A percentile compares a stretch with the other conserved stretches of the same genome.
Evolutionary conservation across 2,797 vertebrate species (phyloP).

Genomic region (Betta splendens): DNA sequence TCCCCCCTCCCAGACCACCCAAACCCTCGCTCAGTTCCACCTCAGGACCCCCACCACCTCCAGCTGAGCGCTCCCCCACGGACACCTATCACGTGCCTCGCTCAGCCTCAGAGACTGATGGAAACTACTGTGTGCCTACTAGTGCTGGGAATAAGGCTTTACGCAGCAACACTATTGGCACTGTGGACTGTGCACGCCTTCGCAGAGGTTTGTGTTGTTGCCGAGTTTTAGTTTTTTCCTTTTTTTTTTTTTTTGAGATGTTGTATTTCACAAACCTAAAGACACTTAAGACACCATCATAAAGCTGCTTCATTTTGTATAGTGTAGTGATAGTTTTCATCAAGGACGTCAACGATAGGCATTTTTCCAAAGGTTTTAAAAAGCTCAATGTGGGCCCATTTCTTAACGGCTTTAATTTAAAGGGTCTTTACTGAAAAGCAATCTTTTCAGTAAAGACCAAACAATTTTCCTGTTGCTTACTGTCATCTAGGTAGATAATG

Average conservation of each 20-base stretch:
- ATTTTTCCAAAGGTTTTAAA: background rate
- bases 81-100: conserved; percentile 86
- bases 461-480: too few species aligned
- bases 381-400: conserved; percentile 13
- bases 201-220: conserved; percentile 87
- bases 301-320: background rate
- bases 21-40: conserved; percentile 87
- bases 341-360: background rate
- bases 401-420: conserved; percentile 31
- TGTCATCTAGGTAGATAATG: too few species aligned
- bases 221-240: background rate
- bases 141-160: conserved; percentile 82
- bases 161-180: conserved; percentile 94
- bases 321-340: conserved; percentile 12
- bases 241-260: background rate
- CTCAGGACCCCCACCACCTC: conserved; percentile 85
- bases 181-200: conserved; percentile 87
- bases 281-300: background rate
- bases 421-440: too few species aligned
- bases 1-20: conserved; percentile 94
- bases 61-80: conserved; percentile 91
- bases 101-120: conserved; percentile 90
- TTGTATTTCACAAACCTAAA: background rate
- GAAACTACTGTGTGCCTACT: conserved; percentile 90
- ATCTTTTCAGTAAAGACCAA: too few species aligned